Evolutionary conservation across 2,113 vertebrate species (phyloP), one percentile per base, ranked within the genome.

Genomic region (Scomber colias): DNA sequence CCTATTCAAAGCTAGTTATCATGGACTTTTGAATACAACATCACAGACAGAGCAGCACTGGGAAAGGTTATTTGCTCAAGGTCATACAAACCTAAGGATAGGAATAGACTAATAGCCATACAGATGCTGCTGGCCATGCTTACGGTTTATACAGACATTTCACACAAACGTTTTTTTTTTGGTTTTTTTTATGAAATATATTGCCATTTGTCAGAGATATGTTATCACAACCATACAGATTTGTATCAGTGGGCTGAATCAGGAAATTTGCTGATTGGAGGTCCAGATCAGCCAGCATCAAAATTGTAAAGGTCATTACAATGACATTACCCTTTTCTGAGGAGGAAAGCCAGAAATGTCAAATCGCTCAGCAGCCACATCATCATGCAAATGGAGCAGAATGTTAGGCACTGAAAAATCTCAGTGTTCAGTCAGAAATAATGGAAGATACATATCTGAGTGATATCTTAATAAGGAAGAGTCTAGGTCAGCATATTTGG

Each of bases 251-350:
- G 11, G 59, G 56, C 50, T 71, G 46, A 84, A 89, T 90, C 71
- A 30, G 50, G 60, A 66, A 77, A 81, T 87, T 66, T 76, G 61
- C 60, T 74, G 86, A 87, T 62, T 53, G 75, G 19, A 68, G 45
- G 74, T 87, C 48, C 30, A 75, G 50, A 84, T 88, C 69, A 19
- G 77, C 82, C 60, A 48, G 73, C 75, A n/a, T 80, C 79, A 79
- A 57, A 82, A 84, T 55, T 35, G 82, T 90, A 93, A 94, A 95
- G 93, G 95, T 95, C 93, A 91, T 91, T 87, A 83, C 91, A 94
- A 94, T 94, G 93, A 93, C 94, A 93, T 91, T 91, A 85, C 60
- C 94, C 82, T 91, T 91, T 92, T 85, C 87, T 73, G 71, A 15
- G 65, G 79, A 82, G 49, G 72, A 87, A 87, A 86, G 80, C 30